These are phyloP conservation scores for Amphiura filiformis DNA, from an alignment of 35 echinoderm and acorn worm genomes.

Conservation along the genomic window DNA sequence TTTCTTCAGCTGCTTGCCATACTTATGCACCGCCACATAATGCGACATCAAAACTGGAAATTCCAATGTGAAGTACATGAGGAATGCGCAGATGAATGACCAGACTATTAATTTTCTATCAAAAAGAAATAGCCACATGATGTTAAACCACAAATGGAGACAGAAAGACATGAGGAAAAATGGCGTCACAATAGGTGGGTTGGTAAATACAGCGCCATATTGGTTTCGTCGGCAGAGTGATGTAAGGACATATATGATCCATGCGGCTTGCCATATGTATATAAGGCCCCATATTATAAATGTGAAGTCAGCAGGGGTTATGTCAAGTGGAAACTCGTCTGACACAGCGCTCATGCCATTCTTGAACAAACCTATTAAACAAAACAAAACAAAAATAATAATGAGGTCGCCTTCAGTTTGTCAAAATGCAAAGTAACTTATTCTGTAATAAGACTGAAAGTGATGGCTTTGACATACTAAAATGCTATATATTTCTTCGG, in stretches of 20 bases:
- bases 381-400: not conserved
- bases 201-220: slow-evolving; percentile 59
- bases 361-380: slow-evolving; percentile 39
- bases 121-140: slow-evolving; percentile 70
- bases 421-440: no score
- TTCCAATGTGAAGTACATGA: slow-evolving; percentile 48
- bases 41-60: slow-evolving; percentile 42
- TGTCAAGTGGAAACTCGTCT: slow-evolving; percentile 50
- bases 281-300: slow-evolving; percentile 85
- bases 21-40: no score
- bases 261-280: slow-evolving; percentile 60
- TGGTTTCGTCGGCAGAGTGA: slow-evolving; percentile 46
- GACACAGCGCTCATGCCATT: slow-evolving; percentile 43
- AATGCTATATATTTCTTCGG: no score
- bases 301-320: slow-evolving; percentile 84
- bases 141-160: slow-evolving; percentile 61
- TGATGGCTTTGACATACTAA: no score
- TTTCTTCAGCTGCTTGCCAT: slow-evolving; percentile 33
- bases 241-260: slow-evolving; percentile 54
- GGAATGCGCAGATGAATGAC: slow-evolving; percentile 39
- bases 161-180: slow-evolving; percentile 44
- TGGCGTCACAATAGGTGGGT: slow-evolving; percentile 49
- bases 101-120: slow-evolving; percentile 32
- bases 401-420: no score
- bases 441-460: no score